These are phyloP conservation scores for Gymnocypris eckloni DNA, from an alignment of 2,797 vertebrate species.

Conservation along the genomic window DNA sequence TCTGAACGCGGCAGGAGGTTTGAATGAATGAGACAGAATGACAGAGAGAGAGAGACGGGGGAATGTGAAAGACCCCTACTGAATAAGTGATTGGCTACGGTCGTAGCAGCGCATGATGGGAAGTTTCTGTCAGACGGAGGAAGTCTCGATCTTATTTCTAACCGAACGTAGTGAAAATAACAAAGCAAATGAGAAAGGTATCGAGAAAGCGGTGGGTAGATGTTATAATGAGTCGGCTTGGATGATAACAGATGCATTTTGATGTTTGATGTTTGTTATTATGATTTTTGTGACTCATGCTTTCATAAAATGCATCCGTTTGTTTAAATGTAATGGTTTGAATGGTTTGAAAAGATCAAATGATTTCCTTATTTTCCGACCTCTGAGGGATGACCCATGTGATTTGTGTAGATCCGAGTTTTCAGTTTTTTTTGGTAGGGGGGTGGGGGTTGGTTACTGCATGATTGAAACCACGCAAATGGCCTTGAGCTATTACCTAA, in stretches of 20 bases:
- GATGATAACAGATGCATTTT: not conserved
- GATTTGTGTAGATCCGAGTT: no score
- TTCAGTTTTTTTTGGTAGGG: no score
- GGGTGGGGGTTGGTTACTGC: no score
- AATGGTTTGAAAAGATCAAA: not conserved
- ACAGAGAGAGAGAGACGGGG: not conserved
- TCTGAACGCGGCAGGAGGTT: not conserved
- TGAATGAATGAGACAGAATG: not conserved
- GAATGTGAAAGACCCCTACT: constrained; percentile 31
- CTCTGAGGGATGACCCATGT: no score
- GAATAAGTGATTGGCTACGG: constrained; percentile 46
- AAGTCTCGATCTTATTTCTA: not conserved
- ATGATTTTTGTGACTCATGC: not conserved
- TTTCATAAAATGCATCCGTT: not conserved
- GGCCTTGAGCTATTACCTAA: no score
- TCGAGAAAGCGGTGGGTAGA: no score
- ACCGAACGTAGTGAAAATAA: no score
- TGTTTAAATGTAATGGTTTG: not conserved
- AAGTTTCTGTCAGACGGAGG: constrained; percentile 15
- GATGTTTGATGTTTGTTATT: not conserved
- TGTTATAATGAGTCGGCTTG: not conserved
- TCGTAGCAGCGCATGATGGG: constrained; percentile 29
- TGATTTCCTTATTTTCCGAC: not conserved
- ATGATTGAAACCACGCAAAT: no score
- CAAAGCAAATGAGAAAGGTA: no score